Percentiles rank a stretch among this genome's conserved stretches.
These are phyloP conservation scores for Gonioctena quinquepunctata DNA, from an alignment of 1,140 invertebrate genomes.

Conservation along the genomic window DNA sequence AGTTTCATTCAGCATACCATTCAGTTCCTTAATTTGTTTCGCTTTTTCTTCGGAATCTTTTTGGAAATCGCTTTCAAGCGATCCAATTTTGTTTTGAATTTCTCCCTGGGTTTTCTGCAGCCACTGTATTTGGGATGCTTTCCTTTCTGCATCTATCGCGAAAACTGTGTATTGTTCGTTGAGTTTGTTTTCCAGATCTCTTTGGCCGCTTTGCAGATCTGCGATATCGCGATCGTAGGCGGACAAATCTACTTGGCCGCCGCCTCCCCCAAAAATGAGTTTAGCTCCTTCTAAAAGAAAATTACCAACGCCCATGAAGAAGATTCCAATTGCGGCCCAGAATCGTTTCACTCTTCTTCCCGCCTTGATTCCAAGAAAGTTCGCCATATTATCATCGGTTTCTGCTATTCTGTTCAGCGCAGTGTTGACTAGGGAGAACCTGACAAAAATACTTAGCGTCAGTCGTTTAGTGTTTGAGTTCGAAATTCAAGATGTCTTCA, in stretches of 20 bases:
- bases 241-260: not conserved
- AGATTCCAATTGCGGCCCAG: not conserved
- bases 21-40: not conserved
- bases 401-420: not conserved
- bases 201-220: not conserved
- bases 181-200: not conserved
- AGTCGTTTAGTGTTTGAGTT: no score
- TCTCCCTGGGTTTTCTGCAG: not conserved
- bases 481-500: no score
- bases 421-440: not conserved
- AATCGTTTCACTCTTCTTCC: conserved; percentile 3
- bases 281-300: not conserved
- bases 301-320: not conserved
- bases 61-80: not conserved
- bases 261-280: not conserved
- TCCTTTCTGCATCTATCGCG: not conserved
- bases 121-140: not conserved
- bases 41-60: not conserved
- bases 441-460: not conserved
- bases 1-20: not conserved
- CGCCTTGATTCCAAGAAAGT: conserved; percentile 7
- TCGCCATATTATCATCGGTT: conserved; percentile 5
- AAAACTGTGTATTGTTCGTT: not conserved
- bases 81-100: not conserved
- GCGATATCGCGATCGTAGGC: not conserved